phyloP scores from a whole-genome alignment of 2,797 vertebrate genomes.

The Dromococcyx pavoninus region DNA sequence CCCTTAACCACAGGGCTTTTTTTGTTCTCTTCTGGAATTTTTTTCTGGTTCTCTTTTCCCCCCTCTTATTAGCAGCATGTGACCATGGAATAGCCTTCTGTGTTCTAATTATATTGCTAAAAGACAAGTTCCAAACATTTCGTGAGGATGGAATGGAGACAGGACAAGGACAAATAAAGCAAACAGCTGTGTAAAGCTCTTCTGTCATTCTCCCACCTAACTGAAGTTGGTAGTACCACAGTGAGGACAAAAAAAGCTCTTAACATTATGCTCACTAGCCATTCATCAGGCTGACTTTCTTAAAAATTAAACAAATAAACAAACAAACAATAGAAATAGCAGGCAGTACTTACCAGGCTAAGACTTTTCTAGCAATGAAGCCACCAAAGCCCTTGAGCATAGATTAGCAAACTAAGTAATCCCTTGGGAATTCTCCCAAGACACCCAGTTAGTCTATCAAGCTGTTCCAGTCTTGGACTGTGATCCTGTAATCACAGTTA shows the following conservation, averaged over 20 bases:
- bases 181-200: not conserved
- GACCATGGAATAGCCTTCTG: not conserved
- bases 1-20: not conserved
- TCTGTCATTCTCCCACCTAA: not conserved
- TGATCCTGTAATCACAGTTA: not conserved
- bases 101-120: not conserved
- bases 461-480: not conserved
- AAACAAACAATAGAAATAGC: not conserved
- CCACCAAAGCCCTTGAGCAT: not conserved
- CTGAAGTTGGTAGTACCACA: not conserved
- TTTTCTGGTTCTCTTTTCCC: not conserved
- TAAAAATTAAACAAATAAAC: not conserved
- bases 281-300: not conserved
- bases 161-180: not conserved
- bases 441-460: not conserved
- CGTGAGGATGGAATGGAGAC: not conserved
- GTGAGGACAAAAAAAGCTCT: not conserved
- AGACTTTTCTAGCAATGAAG: not conserved
- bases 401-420: not conserved
- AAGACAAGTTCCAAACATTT: not conserved
- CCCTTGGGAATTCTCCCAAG: not conserved
- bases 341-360: not conserved
- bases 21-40: not conserved
- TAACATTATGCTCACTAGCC: not conserved
- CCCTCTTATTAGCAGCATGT: not conserved